A percentile compares a stretch with the other conserved stretches of the same genome.
These are phyloP conservation scores for Oncopodura yosiiana DNA, from an alignment of 1,140 invertebrate genomes.

Conservation along the genomic window DNA sequence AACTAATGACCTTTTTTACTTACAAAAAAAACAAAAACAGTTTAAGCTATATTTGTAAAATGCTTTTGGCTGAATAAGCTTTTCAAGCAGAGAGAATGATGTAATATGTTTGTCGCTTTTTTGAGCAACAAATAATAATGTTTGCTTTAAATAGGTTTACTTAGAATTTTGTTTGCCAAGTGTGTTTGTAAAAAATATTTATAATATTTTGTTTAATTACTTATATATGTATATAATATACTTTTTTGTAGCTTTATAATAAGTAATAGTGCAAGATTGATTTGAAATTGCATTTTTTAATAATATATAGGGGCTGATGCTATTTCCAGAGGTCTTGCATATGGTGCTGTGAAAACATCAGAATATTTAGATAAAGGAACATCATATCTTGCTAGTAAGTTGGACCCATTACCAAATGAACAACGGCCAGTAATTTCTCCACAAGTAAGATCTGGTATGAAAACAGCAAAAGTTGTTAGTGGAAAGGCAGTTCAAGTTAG, in stretches of 20 bases:
- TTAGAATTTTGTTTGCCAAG: too few relatives aligned
- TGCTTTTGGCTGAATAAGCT: too few relatives aligned
- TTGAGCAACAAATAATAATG: too few relatives aligned
- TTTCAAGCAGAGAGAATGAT: too few relatives aligned
- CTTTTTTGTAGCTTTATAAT: not conserved
- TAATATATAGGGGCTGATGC: slow-evolving; percentile 49
- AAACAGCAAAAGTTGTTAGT: slow-evolving; percentile 53
- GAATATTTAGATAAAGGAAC: slow-evolving; percentile 51
- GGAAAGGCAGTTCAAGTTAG: slow-evolving; percentile 51
- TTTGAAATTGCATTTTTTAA: not conserved
- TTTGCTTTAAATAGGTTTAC: too few relatives aligned
- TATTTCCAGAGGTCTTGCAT: slow-evolving; percentile 53
- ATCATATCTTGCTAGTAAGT: slow-evolving; percentile 49
- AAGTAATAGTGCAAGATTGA: not conserved
- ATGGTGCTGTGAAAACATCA: slow-evolving; percentile 54
- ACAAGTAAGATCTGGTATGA: slow-evolving; percentile 47
- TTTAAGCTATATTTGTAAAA: too few relatives aligned
- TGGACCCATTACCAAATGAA: slow-evolving; percentile 43
- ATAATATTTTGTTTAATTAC: too few relatives aligned
- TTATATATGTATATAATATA: too few relatives aligned
- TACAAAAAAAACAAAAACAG: too few relatives aligned
- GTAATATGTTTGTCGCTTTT: too few relatives aligned
- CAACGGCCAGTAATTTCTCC: slow-evolving; percentile 41
- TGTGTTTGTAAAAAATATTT: not conserved
- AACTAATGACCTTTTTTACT: too few relatives aligned